Evolutionary conservation across 1,140 invertebrate species (phyloP), one percentile per base, ranked within the genome.

Genomic region (Plodia interpunctella): DNA sequence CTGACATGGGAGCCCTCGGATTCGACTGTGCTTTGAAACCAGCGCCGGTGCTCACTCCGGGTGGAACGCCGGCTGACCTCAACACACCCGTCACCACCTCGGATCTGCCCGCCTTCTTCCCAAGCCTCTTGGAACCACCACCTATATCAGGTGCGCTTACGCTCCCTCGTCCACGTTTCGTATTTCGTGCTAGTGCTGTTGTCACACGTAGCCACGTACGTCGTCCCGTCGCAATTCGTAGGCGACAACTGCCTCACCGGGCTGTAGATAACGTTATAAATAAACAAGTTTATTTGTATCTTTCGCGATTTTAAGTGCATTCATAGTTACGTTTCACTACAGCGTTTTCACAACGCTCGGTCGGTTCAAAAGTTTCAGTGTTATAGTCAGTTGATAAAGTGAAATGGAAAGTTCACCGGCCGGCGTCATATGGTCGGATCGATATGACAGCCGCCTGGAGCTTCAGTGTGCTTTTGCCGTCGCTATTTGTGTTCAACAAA

Each of bases 111-210:
- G 86, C 86, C 63, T 88, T 88, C 81, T 88, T 88, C 76, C 87
- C 88, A 68, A 89, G 70, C 65, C 78, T 96, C 69, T 93, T 96
- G 60, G 95, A 96, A 87, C 95, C 95, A 66, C 95, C 95, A 63
- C 94, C 95, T 63, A 97, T 97, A 78, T 95, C 95, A 93, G 96
- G 95, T 96, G 89, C 91, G 92, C 68, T 49, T 53, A 60, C 38
- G 54, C 58, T 44, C 3, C 35, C 13, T 20, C 35, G 30, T 30
- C 25, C 38, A 1, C 20, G n/a, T 2, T 21, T 11, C 51, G 13
- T 44, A 44, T 15, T 5, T 17, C 38, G 38, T 17, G 2, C 38
- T 17, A 3, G 1, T 10, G 11, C 30, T 32, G 30, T 32, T 9
- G 30, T 32, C n/a, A n/a, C n/a, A 32, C 4, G n/a, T n/a, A 25